These are phyloP conservation scores for Lasioglossum oenotherae DNA, from an alignment of 2,888 invertebrate genomes.

Conservation along the genomic window DNA sequence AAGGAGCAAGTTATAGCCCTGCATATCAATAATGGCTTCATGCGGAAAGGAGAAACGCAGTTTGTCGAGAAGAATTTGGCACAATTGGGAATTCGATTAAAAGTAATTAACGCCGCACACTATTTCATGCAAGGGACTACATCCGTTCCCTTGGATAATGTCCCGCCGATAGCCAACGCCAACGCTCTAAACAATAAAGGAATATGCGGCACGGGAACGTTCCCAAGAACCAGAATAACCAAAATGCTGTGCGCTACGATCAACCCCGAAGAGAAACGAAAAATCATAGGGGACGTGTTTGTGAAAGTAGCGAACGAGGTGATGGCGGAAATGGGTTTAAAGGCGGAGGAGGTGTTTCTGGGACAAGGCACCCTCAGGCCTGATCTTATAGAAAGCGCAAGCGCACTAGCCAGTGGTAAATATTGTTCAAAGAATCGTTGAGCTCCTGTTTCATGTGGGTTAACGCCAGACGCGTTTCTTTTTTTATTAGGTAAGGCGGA, in stretches of 20 bases:
- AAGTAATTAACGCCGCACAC: conserved; percentile 90
- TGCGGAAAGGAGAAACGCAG: conserved; percentile 97
- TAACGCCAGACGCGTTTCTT: conserved; percentile 15
- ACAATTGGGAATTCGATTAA: conserved; percentile 92
- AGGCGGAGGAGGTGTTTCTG: conserved; percentile 95
- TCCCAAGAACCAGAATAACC: conserved; percentile 88
- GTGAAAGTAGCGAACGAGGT: conserved; percentile 97
- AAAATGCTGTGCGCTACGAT: conserved; percentile 93
- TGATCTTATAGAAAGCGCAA: conserved; percentile 99
- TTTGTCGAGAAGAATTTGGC: conserved; percentile 94
- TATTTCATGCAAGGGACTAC: conserved; percentile 93
- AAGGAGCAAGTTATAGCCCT: conserved; percentile 97
- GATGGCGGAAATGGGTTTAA: conserved; percentile 93
- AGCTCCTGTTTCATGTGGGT: neutral
- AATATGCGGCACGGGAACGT: conserved; percentile 70
- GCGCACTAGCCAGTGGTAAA: conserved; percentile 89
- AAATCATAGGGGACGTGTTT: conserved; percentile 99
- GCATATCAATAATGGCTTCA: conserved; percentile 99
- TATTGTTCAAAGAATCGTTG: neutral
- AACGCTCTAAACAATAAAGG: conserved; percentile 84
- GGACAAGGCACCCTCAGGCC: conserved; percentile 98
- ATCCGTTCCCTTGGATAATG: conserved; percentile 87
- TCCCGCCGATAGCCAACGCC: conserved; percentile 65
- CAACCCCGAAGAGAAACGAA: conserved; percentile 99
- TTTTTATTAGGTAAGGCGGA: conserved; percentile 90